Evolutionary conservation across 2,888 invertebrate species (phyloP), one percentile per base, ranked within the genome.

Genomic region (Chrysina gloriosa): DNA sequence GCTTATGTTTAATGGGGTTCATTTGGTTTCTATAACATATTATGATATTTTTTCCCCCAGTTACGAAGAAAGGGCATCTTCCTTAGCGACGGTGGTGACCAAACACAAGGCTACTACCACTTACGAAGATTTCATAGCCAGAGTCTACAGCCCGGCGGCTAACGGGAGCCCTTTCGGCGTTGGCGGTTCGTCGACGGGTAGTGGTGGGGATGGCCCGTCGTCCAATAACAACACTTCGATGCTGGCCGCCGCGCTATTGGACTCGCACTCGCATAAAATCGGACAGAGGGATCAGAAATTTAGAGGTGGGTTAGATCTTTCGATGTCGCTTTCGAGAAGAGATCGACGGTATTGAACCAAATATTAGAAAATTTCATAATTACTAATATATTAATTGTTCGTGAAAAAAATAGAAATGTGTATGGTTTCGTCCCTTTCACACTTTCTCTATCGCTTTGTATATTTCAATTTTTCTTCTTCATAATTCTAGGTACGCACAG

Each of bases 1-100:
- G n/a, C n/a, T n/a, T n/a, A n/a, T n/a, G n/a, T n/a, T n/a, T n/a
- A n/a, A n/a, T n/a, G n/a, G n/a, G n/a, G n/a, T n/a, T n/a, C n/a
- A n/a, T n/a, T n/a, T n/a, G n/a, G n/a, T n/a, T n/a, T n/a, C n/a
- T n/a, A n/a, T n/a, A n/a, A n/a, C n/a, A n/a, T n/a, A n/a, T n/a
- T n/a, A n/a, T 39, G 2, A 7, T 47, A 27, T 25, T 54, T 50
- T 7, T 69, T 69, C 71, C 73, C 79, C 80, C 82, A 97, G 96
- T 81, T 96, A 95, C 84, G 93, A 95, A 83, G 97, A 97, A 85
- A 89, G 97, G 74, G 91, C 93, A 74, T 89, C 94, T 73, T 92
- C 92, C 25, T 86, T 98, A 72, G 92, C 93, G 78, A 93, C 92
- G 61, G 92, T 98, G 25, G 92, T 95, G 66, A 87, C 89, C 69